These are phyloP conservation scores for Apomyelois bistriatella DNA, from an alignment of 2,888 invertebrate species.

Conservation along the genomic window DNA sequence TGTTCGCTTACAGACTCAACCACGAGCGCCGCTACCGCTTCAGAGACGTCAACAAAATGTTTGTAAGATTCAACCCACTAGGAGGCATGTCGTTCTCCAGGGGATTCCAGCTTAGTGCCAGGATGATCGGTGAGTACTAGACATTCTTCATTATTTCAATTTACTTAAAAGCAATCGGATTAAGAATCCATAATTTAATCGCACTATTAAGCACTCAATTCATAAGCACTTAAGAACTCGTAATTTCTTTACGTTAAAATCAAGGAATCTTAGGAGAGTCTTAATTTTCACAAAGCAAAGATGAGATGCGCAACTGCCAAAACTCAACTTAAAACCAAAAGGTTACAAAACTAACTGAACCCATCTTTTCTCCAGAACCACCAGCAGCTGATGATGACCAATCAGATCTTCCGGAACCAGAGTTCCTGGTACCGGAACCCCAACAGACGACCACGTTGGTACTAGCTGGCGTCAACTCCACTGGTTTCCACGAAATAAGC, in stretches of 20 bases:
- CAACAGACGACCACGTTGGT: constrained; percentile 41
- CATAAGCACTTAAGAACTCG: no score
- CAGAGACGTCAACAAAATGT: constrained; percentile 51
- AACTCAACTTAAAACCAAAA: background rate
- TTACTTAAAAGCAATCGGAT: no score
- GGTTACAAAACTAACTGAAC: background rate
- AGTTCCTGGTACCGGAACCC: constrained; percentile 37
- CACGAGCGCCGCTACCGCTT: constrained; percentile 50
- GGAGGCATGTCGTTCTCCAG: constrained; percentile 29
- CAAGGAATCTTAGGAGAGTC: no score
- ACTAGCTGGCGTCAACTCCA: constrained; percentile 45
- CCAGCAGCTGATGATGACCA: constrained; percentile 25
- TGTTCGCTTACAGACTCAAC: constrained; percentile 53
- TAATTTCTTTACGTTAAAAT: no score
- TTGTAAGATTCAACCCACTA: constrained; percentile 52
- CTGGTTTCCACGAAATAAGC: constrained; percentile 37
- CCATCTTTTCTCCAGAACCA: constrained; percentile 28
- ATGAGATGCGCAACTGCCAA: no score
- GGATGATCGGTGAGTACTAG: constrained; percentile 53
- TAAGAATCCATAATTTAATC: no score
- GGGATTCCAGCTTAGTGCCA: constrained; percentile 56
- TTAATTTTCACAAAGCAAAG: no score
- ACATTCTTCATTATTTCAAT: background rate
- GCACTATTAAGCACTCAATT: no score
- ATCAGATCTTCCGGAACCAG: constrained; percentile 33